Evolutionary conservation across 2,797 vertebrate genomes (phyloP), one percentile per base, ranked within the genome.

Genomic region (Heteromormyrus szaboi): DNA sequence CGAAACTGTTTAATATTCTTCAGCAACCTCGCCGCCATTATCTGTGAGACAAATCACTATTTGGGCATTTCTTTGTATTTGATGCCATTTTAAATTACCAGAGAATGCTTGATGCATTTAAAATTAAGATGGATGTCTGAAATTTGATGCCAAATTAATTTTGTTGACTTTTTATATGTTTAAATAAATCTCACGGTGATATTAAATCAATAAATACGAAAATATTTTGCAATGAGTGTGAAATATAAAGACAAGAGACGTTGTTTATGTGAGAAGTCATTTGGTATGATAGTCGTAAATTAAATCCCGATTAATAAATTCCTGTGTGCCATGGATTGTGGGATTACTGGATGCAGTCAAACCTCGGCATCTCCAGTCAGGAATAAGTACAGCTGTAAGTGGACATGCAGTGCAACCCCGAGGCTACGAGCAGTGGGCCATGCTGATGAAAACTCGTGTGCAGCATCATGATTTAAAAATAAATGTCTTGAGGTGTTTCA

Each of bases 401-500:
- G 76, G 76, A 46, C 76, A n/a, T n/a, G 17, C 76, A 46, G 37
- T 46, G 41, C 76, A n/a, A n/a, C 37, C 76, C 76, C 41, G 19
- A 81, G 76, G 76, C 41, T 22, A 81, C 1, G 41, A n/a, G 17
- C 76, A 46, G 19, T 81, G 76, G 19, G 37, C 76, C 76, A 81
- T 46, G 76, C 17, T 81, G 76, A n/a, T 46, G 76, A 44, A 81
- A 81, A 81, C 41, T 81, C 41, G 76, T 81, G 76, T 46, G 76
- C 76, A 46, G 37, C 41, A 81, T 81, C 76, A 46, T 81, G 41
- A 22, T 81, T 81, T 44, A 22, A 81, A 81, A 81, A 81, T 44
- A 81, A 81, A 81, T 81, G 76, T 81, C 37, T 81, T 81, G 37
- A 81, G 76, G 44, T 81, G 76, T 81, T 81, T 81, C 76, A 46